Conservation (phyloP, 2,888 invertebrate genomes). For the Nomada ruficornis region DNA sequence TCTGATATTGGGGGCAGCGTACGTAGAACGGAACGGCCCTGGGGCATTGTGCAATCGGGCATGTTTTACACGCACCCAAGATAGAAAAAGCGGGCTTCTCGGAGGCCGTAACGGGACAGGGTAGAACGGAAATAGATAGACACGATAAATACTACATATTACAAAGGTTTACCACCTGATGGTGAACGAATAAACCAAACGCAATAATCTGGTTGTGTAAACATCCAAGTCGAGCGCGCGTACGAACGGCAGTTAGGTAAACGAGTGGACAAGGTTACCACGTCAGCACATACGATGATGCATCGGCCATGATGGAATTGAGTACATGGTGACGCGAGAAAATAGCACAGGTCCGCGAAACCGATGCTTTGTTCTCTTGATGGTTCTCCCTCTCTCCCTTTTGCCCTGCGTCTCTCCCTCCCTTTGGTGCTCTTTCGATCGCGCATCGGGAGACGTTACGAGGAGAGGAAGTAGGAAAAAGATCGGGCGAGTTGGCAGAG, state of each 20-base stretch:
- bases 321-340: constrained; percentile 52
- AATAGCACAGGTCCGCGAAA: constrained; percentile 57
- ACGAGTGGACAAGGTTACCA: constrained; percentile 54
- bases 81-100: constrained; percentile 12
- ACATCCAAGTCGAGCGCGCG: constrained; percentile 3
- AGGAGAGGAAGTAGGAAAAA: constrained; percentile 71
- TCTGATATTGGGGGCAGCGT: constrained; percentile 56
- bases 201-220: not conserved
- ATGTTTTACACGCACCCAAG: constrained; percentile 20
- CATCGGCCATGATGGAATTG: constrained; percentile 74
- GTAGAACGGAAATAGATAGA: not conserved
- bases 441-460: constrained; percentile 62
- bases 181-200: not conserved
- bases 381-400: constrained; percentile 56
- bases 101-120: constrained; percentile 3
- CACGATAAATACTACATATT: not conserved
- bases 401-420: constrained; percentile 51
- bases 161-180: not conserved
- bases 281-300: constrained; percentile 62
- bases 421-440: constrained; percentile 62
- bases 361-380: constrained; percentile 57
- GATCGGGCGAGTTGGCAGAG: constrained; percentile 69
- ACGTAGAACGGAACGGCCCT: constrained; percentile 62
- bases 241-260: constrained; percentile 3
- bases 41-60: constrained; percentile 53